phyloP scores from a whole-genome alignment of 2,888 invertebrate genomes.

The Candidula unifasciata region DNA sequence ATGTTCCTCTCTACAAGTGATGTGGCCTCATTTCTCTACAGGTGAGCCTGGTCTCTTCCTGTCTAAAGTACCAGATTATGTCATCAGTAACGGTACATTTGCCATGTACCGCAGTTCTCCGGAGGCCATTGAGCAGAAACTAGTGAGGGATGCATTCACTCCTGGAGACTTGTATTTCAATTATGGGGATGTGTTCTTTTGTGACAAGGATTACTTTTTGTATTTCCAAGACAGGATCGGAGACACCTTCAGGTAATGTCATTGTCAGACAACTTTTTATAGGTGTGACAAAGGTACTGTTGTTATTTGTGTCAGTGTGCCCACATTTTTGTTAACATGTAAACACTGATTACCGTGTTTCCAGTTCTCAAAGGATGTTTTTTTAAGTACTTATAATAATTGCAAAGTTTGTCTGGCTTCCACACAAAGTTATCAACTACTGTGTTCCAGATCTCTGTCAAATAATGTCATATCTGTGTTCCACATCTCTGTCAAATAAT shows the following conservation, averaged over 20 bases:
- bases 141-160: conserved; percentile 89
- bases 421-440: too few relatives aligned
- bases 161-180: conserved; percentile 84
- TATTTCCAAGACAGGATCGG: conserved; percentile 70
- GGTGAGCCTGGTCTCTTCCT: conserved; percentile 71
- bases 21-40: conserved; percentile 38
- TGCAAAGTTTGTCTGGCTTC: too few relatives aligned
- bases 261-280: too few relatives aligned
- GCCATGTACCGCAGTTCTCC: conserved; percentile 84
- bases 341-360: too few relatives aligned
- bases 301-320: too few relatives aligned
- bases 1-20: background rate
- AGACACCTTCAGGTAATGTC: conserved; percentile 67
- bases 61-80: conserved; percentile 53
- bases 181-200: conserved; percentile 64
- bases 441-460: too few relatives aligned
- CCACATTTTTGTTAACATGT: too few relatives aligned
- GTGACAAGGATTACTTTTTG: conserved; percentile 64
- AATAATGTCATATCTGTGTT: background rate
- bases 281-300: too few relatives aligned
- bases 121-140: conserved; percentile 85
- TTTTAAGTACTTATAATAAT: too few relatives aligned
- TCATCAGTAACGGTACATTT: conserved; percentile 81
- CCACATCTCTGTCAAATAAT: background rate
- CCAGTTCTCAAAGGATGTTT: too few relatives aligned